Evolutionary conservation across 1,140 invertebrate genomes (phyloP).

Genomic region (Heliconius eleuchia): DNA sequence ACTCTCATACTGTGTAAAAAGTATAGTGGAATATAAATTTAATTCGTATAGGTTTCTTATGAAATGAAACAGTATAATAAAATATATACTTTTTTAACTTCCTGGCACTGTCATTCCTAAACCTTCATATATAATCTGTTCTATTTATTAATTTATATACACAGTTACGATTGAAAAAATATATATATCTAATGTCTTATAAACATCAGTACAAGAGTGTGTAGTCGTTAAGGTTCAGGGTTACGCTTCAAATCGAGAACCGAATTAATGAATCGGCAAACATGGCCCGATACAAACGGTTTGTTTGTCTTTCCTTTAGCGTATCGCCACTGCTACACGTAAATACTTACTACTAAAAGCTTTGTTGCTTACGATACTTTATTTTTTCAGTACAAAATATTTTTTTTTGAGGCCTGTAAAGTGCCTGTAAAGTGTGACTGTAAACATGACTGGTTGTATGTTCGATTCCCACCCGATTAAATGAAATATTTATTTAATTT

Average conservation of each 20-base stretch:
- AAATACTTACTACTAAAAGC: constrained; percentile 1
- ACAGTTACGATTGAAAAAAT: not conserved
- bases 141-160: no score
- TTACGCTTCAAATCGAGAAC: constrained; percentile 36
- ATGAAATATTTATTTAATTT: no score
- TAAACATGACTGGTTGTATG: no score
- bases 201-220: constrained; percentile 16
- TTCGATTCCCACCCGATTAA: no score
- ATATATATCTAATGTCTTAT: not conserved
- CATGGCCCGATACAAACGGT: constrained; percentile 52
- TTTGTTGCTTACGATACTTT: not conserved
- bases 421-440: no score
- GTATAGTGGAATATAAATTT: no score
- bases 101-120: no score
- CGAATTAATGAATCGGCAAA: constrained; percentile 57
- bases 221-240: constrained; percentile 32
- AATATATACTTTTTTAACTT: no score
- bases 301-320: constrained; percentile 45
- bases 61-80: no score
- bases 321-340: constrained; percentile 13
- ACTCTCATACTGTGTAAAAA: no score
- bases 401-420: not conserved
- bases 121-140: no score
- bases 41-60: no score
- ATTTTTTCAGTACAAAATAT: not conserved